Evolutionary conservation across 1,140 invertebrate genomes (phyloP).

Genomic region (Lineus longissimus): DNA sequence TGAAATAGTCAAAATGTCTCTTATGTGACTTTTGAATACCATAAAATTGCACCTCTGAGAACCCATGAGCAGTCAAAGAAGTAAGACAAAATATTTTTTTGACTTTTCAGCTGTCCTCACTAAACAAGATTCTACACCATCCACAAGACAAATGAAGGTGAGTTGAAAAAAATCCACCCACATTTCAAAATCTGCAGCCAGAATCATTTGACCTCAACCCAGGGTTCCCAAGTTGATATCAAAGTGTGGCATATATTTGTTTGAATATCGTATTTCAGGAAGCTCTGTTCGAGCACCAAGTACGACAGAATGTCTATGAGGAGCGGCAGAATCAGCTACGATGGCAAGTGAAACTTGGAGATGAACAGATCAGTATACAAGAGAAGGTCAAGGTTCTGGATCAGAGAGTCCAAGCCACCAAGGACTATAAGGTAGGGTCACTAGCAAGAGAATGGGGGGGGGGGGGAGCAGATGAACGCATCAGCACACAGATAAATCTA

Average conservation of each 20-base stretch:
- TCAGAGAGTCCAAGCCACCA: slow-evolving; percentile 35
- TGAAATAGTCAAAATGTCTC: too few relatives aligned
- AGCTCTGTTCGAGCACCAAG: slow-evolving; percentile 46
- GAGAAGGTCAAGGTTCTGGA: slow-evolving; percentile 33
- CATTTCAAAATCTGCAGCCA: too few relatives aligned
- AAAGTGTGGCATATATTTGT: too few relatives aligned
- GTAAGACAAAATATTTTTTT: too few relatives aligned
- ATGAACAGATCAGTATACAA: slow-evolving; percentile 39
- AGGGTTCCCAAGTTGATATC: too few relatives aligned
- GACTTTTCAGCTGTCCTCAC: slow-evolving; percentile 33
- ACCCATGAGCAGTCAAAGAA: too few relatives aligned
- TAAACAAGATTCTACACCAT: slow-evolving; percentile 23
- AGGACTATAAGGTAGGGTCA: slow-evolving; percentile 41
- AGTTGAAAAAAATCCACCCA: not conserved
- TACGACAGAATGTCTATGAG: slow-evolving; percentile 48
- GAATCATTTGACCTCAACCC: too few relatives aligned
- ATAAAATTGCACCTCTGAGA: too few relatives aligned
- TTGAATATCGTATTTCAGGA: slow-evolving; percentile 27
- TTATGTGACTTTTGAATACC: too few relatives aligned
- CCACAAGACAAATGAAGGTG: slow-evolving; percentile 45
- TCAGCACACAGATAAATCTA: not conserved
- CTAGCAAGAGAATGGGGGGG: not conserved
- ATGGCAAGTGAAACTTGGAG: slow-evolving; percentile 53
- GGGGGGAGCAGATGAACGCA: too few relatives aligned
- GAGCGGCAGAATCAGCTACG: slow-evolving; percentile 53